phyloP scores from a whole-genome alignment of 2,113 vertebrate genomes.

The Capreolus pygargus region DNA sequence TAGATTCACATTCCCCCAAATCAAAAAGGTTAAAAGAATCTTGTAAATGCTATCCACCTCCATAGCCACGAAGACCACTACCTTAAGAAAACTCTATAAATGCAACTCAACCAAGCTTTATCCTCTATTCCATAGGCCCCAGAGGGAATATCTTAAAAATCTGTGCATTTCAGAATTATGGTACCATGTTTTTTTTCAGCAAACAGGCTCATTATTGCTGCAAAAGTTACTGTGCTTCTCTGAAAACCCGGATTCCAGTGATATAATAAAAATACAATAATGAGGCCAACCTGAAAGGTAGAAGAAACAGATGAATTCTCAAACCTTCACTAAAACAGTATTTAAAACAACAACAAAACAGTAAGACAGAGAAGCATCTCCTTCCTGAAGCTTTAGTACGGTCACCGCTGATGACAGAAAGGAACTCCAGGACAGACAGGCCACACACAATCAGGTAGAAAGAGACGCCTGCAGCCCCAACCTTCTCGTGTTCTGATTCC shows the following conservation, averaged over 20 bases:
- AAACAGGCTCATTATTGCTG: neutral
- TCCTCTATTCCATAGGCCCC: neutral
- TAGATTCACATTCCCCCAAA: neutral
- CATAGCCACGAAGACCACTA: neutral
- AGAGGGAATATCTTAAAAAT: neutral
- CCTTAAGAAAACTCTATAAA: slow-evolving; percentile 25
- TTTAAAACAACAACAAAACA: neutral
- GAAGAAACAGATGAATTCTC: neutral
- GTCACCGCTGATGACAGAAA: neutral
- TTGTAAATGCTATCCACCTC: neutral
- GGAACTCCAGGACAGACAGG: neutral
- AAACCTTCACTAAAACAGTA: neutral
- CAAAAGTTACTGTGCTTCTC: neutral
- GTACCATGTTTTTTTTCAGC: neutral
- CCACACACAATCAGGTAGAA: neutral
- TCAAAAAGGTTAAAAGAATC: slow-evolving; percentile 13
- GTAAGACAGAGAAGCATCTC: neutral
- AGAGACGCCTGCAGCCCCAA: neutral
- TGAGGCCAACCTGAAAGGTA: neutral
- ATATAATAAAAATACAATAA: slow-evolving; percentile 10
- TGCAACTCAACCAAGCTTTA: neutral
- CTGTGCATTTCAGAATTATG: neutral
- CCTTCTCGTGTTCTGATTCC: neutral
- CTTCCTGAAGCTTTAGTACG: neutral
- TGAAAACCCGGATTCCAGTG: neutral